phyloP scores from a whole-genome alignment of 2,113 vertebrate genomes.

The Trogon surrucura region DNA sequence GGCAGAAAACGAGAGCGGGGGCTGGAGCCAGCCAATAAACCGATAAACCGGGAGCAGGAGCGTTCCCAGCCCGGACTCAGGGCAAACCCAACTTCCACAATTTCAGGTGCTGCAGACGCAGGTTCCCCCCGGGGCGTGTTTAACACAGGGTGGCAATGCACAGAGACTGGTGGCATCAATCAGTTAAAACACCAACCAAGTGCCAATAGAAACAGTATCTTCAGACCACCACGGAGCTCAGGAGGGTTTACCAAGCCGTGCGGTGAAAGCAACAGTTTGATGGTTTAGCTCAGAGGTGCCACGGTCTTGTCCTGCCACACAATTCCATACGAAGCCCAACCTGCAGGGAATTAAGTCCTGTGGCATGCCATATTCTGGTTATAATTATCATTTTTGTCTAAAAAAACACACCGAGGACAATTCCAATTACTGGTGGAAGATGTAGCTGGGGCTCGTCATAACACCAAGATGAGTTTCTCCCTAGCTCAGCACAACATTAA shows the following conservation, averaged over 20 bases:
- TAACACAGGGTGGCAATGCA: background rate
- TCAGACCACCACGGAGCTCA: background rate
- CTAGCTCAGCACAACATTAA: background rate
- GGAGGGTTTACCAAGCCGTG: fast-evolving
- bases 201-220: background rate
- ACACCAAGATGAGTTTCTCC: background rate
- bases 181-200: fast-evolving
- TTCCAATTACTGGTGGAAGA: background rate
- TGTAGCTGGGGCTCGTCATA: background rate
- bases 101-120: fast-evolving
- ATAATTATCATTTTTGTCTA: background rate
- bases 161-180: background rate
- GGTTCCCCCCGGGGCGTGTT: fast-evolving
- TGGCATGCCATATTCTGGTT: background rate
- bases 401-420: background rate
- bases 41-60: background rate
- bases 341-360: background rate
- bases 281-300: background rate
- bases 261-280: background rate
- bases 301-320: background rate
- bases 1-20: fast-evolving
- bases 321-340: fast-evolving
- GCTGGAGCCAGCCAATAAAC: background rate
- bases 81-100: background rate
- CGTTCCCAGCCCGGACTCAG: background rate